These are phyloP conservation scores for Oncorhynchus kisutch DNA, from an alignment of 2,113 vertebrate species.

Conservation along the genomic window DNA sequence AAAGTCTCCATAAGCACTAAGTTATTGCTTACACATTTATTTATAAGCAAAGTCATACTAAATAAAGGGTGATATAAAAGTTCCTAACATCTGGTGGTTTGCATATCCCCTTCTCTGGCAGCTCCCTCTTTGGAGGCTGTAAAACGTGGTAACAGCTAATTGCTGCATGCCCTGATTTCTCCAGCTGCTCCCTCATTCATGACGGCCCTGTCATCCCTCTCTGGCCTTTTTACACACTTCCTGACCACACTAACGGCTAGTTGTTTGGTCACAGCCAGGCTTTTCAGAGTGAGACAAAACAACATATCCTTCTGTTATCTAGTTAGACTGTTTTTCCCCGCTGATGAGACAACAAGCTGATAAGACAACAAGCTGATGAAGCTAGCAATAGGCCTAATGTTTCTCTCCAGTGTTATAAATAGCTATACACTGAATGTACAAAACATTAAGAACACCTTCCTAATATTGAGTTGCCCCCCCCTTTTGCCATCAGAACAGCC, in stretches of 20 bases:
- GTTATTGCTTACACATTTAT: too few relatives aligned
- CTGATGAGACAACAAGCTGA: not conserved
- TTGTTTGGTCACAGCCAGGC: not conserved
- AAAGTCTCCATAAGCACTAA: too few relatives aligned
- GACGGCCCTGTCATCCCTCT: conserved; percentile 3
- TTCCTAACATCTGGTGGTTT: too few relatives aligned
- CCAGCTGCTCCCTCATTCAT: conserved; percentile 9
- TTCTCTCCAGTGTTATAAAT: too few relatives aligned
- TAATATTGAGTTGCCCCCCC: too few relatives aligned
- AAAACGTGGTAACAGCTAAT: conserved; percentile 8
- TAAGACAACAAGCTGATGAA: not conserved
- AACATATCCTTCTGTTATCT: not conserved
- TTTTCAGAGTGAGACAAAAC: not conserved
- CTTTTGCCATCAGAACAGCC: too few relatives aligned
- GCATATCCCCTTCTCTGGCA: too few relatives aligned
- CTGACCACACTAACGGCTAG: conserved; percentile 26
- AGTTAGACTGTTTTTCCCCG: not conserved
- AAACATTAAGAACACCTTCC: too few relatives aligned
- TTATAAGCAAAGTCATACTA: too few relatives aligned
- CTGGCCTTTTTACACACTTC: conserved; percentile 28
- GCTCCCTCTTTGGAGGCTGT: not conserved
- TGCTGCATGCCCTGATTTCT: conserved; percentile 11
- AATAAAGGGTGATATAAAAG: too few relatives aligned
- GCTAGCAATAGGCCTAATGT: not conserved
- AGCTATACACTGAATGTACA: too few relatives aligned